These are phyloP conservation scores for Chrysogorgia sp. DNA, from an alignment of 92 coral and sea anemone genomes.

Conservation along the genomic window DNA sequence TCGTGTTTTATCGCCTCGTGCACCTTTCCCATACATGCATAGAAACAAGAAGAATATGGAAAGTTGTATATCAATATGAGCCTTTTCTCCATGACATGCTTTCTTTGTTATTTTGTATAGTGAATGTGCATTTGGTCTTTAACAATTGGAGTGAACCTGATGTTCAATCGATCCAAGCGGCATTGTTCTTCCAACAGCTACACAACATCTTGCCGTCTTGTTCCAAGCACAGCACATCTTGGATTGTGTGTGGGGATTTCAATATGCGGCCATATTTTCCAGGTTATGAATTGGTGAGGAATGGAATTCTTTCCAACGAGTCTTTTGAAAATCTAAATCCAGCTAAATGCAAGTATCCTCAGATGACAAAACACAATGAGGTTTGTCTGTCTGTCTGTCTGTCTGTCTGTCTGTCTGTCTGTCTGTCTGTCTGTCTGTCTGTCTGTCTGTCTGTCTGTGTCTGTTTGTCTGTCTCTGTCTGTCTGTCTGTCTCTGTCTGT, in stretches of 20 bases:
- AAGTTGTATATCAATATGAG: too few relatives aligned
- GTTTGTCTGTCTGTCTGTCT: conserved; percentile 1
- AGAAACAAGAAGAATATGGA: too few relatives aligned
- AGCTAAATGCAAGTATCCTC: conserved; percentile 59
- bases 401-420: too few relatives aligned
- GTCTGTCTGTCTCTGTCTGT: too few relatives aligned
- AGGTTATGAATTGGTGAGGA: conserved; percentile 62
- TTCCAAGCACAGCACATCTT: conserved; percentile 8
- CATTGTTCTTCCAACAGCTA: conserved; percentile 65
- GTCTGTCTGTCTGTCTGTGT: too few relatives aligned
- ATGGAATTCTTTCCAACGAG: conserved; percentile 53
- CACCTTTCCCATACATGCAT: too few relatives aligned
- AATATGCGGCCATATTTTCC: conserved; percentile 75
- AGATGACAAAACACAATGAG: conserved; percentile 10
- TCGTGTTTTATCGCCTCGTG: too few relatives aligned
- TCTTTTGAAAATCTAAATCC: conserved; percentile 47
- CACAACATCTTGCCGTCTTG: conserved; percentile 42
- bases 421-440: too few relatives aligned
- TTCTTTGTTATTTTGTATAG: too few relatives aligned
- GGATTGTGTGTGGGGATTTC: conserved; percentile 80
- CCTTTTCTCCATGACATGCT: not conserved
- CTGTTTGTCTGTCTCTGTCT: too few relatives aligned
- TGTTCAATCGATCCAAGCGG: conserved; percentile 62
- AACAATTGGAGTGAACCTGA: conserved; percentile 48
- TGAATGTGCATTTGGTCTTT: conserved; percentile 61